Evolutionary conservation across 2,888 invertebrate genomes (phyloP).

Genomic region (Meteorus cinctellus): DNA sequence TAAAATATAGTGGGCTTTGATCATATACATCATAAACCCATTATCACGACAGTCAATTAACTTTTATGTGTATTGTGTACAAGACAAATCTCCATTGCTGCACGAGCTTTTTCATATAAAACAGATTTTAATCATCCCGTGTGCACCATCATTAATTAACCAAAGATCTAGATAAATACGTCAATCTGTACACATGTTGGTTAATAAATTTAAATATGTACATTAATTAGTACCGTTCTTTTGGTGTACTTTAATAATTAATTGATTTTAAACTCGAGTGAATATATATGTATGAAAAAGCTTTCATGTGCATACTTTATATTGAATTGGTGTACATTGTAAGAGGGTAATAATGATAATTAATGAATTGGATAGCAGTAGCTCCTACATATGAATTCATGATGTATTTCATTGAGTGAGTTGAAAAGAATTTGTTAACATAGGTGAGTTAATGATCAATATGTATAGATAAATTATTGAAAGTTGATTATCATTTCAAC

Average conservation of each 20-base stretch:
- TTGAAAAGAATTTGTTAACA: too few relatives aligned
- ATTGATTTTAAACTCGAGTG: conserved; percentile 21
- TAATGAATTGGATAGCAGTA: too few relatives aligned
- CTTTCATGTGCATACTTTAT: conserved; percentile 25
- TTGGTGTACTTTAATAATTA: conserved; percentile 47
- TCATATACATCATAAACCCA: background rate
- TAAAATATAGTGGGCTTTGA: background rate
- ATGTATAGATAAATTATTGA: too few relatives aligned
- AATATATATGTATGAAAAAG: conserved; percentile 16
- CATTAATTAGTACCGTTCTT: conserved; percentile 50
- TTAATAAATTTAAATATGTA: conserved; percentile 56
- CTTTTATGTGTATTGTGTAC: conserved; percentile 39
- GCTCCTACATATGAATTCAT: too few relatives aligned
- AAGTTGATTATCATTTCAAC: background rate
- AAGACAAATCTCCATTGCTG: conserved; percentile 33
- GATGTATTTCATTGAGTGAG: too few relatives aligned
- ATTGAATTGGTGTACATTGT: too few relatives aligned
- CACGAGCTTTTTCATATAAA: conserved; percentile 38
- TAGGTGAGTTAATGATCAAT: too few relatives aligned
- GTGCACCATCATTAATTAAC: conserved; percentile 55
- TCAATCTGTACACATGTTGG: conserved; percentile 48
- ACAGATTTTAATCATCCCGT: conserved; percentile 51
- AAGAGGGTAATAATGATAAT: too few relatives aligned
- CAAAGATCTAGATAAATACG: conserved; percentile 52
- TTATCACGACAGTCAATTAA: conserved; percentile 42